These are phyloP conservation scores for Campylomormyrus tamandua DNA, from an alignment of 2,113 vertebrate species.

Conservation along the genomic window DNA sequence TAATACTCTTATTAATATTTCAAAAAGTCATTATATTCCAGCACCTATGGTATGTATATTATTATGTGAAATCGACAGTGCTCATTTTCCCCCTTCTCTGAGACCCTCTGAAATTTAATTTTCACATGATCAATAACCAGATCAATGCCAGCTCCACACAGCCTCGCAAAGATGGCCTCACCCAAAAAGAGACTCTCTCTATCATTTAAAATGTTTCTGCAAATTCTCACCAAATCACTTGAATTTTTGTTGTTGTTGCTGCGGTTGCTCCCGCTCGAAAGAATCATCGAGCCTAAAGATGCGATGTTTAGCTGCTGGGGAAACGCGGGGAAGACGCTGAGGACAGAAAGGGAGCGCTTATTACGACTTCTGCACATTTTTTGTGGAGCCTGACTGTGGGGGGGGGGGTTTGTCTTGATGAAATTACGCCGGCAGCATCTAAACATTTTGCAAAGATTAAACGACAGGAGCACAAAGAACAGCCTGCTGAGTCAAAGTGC, in stretches of 20 bases:
- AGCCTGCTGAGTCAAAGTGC: conserved; percentile 27
- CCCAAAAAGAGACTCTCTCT: background rate
- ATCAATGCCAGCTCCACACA: conserved; percentile 23
- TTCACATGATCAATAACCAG: conserved; percentile 57
- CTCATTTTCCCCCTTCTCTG: conserved; percentile 41
- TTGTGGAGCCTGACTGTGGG: conserved; percentile 43
- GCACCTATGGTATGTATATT: conserved; percentile 66
- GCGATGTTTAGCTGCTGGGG: background rate
- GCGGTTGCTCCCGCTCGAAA: background rate
- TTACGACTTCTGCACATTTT: conserved; percentile 41
- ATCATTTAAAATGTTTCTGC: background rate
- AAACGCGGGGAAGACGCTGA: background rate
- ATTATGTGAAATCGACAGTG: conserved; percentile 46
- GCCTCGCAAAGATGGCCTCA: background rate
- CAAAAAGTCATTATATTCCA: conserved; percentile 59
- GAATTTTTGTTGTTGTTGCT: background rate
- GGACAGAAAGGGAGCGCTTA: conserved; percentile 48
- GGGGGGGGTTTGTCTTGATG: conserved; percentile 26
- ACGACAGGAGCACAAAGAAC: conserved; percentile 51
- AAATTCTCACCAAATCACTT: background rate
- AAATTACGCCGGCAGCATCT: conserved; percentile 27
- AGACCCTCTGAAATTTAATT: conserved; percentile 60
- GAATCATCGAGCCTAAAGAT: background rate
- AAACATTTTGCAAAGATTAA: conserved; percentile 39
- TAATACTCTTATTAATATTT: conserved; percentile 67